Base-by-base conservation (phyloP, 2,113 vertebrate genomes). In the Chionis minor region DNA sequence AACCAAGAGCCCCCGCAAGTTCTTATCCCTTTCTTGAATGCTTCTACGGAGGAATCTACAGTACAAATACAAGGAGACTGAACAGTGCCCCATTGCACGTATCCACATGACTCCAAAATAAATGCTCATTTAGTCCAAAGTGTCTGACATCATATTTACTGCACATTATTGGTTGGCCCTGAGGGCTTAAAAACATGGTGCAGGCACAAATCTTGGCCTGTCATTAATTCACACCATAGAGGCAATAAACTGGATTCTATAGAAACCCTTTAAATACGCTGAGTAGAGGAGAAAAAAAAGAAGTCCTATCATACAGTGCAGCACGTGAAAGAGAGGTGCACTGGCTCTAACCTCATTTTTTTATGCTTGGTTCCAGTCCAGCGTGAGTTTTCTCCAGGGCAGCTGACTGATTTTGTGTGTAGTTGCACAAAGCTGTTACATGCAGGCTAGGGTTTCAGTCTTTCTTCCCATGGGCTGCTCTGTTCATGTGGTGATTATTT, bases 221-320 rank as follows among this genome's bases (percentile, higher is more conserved):
- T 52, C 69, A 63, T 90, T 79, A 75, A 66, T 83, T 91, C 42
- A 55, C 55, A 77, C 32, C 32, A 26, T 38, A 22, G 26, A 93
- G 27, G 23, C 9, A 79, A 85, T 65, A 78, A 89, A 94, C 70
- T 42, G 27, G 7, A 27, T 72, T 10, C 15, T 75, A n/a, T 14
- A 88, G 62, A 92, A 90, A 85, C 14, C 22, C 23, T 51, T 10
- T 75, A 49, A 72, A 77, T 45, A 73, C 8, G 6, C 12, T 73
- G 17, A 90, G 30, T 8, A 86, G 22, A 69, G 12, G 4, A 79
- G 27, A 24, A 56, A 92, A 61, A 35, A 8, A 51, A 51, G 5
- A 38, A 38, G 0, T 38, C 74, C 10, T 47, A 11, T 69, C 33
- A 7, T 70, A 62, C 0, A 12, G 17, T 1, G 0, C 44, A 92